A percentile compares a stretch with the other conserved stretches of the same genome.
These are phyloP conservation scores for Carcinoscorpius rotundicauda DNA, from an alignment of 1,140 invertebrate genomes.

Conservation along the genomic window DNA sequence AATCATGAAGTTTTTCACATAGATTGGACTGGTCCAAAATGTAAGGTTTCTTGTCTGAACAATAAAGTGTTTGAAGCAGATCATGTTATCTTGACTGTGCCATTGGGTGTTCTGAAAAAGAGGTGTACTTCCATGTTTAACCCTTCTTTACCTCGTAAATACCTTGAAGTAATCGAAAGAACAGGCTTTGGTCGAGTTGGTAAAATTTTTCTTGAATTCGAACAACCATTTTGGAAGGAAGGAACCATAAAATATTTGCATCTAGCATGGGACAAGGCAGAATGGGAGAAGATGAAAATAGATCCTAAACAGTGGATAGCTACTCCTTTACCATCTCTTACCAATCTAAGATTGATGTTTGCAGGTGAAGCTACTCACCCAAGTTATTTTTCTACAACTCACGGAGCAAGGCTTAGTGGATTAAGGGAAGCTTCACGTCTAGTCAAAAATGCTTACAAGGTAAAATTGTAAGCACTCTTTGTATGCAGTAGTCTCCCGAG, in stretches of 20 bases:
- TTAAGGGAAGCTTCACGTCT: too few species aligned
- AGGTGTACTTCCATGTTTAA: constrained; percentile 58
- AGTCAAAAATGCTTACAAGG: too few species aligned
- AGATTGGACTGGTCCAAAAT: constrained; percentile 10
- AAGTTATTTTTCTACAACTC: too few species aligned
- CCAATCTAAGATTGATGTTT: constrained; percentile 51
- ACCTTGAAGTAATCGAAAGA: constrained; percentile 66
- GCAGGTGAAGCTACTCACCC: constrained; percentile 76
- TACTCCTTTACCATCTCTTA: constrained; percentile 18
- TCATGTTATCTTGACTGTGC: constrained; percentile 82
- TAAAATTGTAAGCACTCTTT: too few species aligned
- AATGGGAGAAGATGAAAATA: constrained; percentile 20
- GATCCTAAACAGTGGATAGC: constrained; percentile 55
- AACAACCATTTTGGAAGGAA: constrained; percentile 66
- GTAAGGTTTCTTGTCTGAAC: constrained; percentile 42
- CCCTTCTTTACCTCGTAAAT: constrained; percentile 65
- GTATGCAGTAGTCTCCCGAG: too few species aligned
- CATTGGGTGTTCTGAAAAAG: constrained; percentile 80
- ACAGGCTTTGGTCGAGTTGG: constrained; percentile 82
- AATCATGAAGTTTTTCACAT: constrained; percentile 12
- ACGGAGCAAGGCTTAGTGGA: too few species aligned
- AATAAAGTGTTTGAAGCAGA: constrained; percentile 60
- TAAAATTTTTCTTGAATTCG: constrained; percentile 88
- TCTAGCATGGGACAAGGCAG: constrained; percentile 50
- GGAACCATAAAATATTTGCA: constrained; percentile 77